Conservation (phyloP, 2,888 invertebrate genomes). For the Brachycybe producta region DNA sequence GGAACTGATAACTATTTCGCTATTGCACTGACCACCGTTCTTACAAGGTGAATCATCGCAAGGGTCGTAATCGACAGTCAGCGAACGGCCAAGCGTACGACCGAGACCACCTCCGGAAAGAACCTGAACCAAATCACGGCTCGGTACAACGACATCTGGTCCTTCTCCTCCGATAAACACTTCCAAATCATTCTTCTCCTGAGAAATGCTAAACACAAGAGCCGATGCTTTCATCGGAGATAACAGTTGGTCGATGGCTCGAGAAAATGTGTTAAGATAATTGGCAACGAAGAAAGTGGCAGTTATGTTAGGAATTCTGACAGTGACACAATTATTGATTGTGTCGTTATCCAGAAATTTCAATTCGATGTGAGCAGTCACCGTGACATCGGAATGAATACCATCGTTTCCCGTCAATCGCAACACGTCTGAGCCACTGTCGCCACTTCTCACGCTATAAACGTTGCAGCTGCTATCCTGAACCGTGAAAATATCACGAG, state of each 20-base stretch:
- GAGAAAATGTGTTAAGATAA: constrained; percentile 58
- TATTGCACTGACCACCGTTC: constrained; percentile 33
- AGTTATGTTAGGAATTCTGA: constrained; percentile 58
- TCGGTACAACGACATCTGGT: constrained; percentile 23
- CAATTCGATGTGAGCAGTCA: constrained; percentile 71
- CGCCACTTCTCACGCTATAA: constrained; percentile 63
- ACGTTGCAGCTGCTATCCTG: constrained; percentile 8
- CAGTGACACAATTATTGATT: constrained; percentile 65
- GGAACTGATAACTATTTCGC: constrained; percentile 35
- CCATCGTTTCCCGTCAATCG: constrained; percentile 82
- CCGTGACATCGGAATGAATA: constrained; percentile 69
- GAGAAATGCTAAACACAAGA: constrained; percentile 9
- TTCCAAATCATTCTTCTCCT: constrained; percentile 11
- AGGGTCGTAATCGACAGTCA: constrained; percentile 41
- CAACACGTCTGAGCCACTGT: constrained; percentile 45
- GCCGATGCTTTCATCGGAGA: constrained; percentile 27
- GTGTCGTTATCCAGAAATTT: constrained; percentile 65
- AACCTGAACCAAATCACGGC: constrained; percentile 50
- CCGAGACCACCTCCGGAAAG: constrained; percentile 46
- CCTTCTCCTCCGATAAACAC: constrained; percentile 13
- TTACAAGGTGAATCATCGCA: constrained; percentile 47
- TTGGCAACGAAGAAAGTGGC: constrained; percentile 61
- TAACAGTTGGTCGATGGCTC: constrained; percentile 53
- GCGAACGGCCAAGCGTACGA: constrained; percentile 48
- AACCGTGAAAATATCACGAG: constrained; percentile 40